These are phyloP conservation scores for Diplodus puntazzo DNA, from an alignment of 2,797 vertebrate genomes.

Conservation along the genomic window DNA sequence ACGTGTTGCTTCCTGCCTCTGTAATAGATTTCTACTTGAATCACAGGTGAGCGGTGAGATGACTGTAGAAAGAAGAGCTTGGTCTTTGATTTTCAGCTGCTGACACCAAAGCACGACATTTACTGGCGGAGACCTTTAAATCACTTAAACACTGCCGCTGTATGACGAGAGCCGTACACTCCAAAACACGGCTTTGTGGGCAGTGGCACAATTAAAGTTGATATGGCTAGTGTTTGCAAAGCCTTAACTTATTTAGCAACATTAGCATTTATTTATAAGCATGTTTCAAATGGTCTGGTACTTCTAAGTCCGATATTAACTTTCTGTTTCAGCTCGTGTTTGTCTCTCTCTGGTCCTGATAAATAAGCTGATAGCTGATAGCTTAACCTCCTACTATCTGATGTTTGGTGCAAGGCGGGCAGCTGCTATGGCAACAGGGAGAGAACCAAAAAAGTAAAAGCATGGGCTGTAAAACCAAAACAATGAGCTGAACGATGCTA, in stretches of 20 bases:
- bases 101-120: conserved; percentile 4
- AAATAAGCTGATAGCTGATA: neutral
- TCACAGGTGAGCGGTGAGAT: conserved; percentile 6
- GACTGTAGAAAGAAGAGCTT: neutral
- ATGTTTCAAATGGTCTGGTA: neutral
- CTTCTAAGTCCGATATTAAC: neutral
- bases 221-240: neutral
- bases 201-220: neutral
- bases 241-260: neutral
- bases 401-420: neutral
- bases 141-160: neutral
- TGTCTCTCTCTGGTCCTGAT: neutral
- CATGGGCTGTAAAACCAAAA: neutral
- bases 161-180: too few species aligned
- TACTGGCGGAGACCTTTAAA: neutral
- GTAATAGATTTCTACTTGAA: conserved; percentile 25
- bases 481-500: neutral
- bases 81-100: neutral
- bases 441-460: too few species aligned
- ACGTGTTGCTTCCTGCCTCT: neutral
- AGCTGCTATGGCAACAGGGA: neutral
- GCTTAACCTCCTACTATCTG: neutral
- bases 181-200: too few species aligned
- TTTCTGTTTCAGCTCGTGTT: neutral
- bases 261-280: neutral